Evolutionary conservation across 2,888 invertebrate genomes (phyloP), one percentile per base, ranked within the genome.

Genomic region (Dryobota labecula): DNA sequence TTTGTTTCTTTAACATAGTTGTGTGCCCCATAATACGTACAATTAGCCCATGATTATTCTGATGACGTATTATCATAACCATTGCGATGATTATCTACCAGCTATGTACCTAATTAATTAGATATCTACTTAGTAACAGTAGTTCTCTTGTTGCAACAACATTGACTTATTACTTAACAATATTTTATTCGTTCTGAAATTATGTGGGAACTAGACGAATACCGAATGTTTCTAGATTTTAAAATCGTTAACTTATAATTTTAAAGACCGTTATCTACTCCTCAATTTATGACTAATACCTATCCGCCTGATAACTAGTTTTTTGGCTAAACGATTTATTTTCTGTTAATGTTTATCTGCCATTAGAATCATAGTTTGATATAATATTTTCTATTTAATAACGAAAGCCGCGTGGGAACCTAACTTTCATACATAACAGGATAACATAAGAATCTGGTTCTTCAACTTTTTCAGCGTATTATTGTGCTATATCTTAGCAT

Each of bases 321-420:
- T 47, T 68, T 45, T 70, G 18, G 15, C 20, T 24, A 24, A 57
- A 45, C 43, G 20, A 70, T 58, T 78, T 36, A 78, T 69, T 47
- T 56, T 56, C 18, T 77, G 20, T 24, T 70, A 49, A 57, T 77
- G 24, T 49, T 36, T 43, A 70, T 20, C 70, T 49, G 27, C 47
- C 56, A 76, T 49, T 68, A 33, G 18, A 8, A 43, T 76, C 41
- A 38, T 24, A 53, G 20, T 24, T 43, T 74, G 27, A 62, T 70
- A 53, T 76, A 30, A 38, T 76, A 0, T 13, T 33, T 58, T 60
- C 13, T 60, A n/a, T 62, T 43, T 1, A n/a, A 62, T n/a, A 74
- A 4, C n/a, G 4, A 33, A 30, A 67, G 2, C 30, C 1, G 5
- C 54, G 27, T 72, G 68, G 45, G 45, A 67, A 54, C 43, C 11